Evolutionary conservation across 2,113 vertebrate species (phyloP), one percentile per base, ranked within the genome.

Genomic region (Elgaria multicarinata): DNA sequence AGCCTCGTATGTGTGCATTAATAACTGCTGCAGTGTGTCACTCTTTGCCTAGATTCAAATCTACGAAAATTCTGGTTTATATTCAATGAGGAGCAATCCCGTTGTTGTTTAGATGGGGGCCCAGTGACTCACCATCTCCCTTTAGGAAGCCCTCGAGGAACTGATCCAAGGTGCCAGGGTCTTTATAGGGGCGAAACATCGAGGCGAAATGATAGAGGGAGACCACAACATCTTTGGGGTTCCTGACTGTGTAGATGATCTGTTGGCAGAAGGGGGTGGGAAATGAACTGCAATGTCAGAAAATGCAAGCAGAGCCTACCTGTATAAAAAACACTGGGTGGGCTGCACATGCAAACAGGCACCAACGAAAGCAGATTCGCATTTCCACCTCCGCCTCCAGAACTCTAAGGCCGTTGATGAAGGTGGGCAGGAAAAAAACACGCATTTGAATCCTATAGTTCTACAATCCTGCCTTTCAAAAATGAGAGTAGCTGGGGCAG

Each of bases 121-220:
- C 28, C 0, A 0, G 31, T 75, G 53, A 62, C 90, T 85, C 44
- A 90, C 90, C 39, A 5, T 75, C 85, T 72, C 80, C 33, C 58
- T 94, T 92, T 82, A 96, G 42, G 26, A 89, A 85, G 8, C 55
- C 24, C 16, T 91, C 46, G 3, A 92, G 55, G 64, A 89, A 78
- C 16, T 78, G 88, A 86, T 96, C 95, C 58, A 2, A 80, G 22
- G 93, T 93, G 85, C 96, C 94, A 24, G 95, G 94, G 83, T 99
- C 98, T 9, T 98, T 98, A 93, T 98, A 93, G 89, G 95, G 88
- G 39, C 98, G 98, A 76, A 98, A 98, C 88, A 98, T 98, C 1
- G 98, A 94, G 1, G 98, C 98, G 42, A 99, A 97, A 46, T 98
- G 95, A 98, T 99, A 95, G 28, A 93, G 44, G 14, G 50, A 64